These are phyloP conservation scores for Ooceraea biroi DNA, from an alignment of 1,140 invertebrate species.

Conservation along the genomic window DNA sequence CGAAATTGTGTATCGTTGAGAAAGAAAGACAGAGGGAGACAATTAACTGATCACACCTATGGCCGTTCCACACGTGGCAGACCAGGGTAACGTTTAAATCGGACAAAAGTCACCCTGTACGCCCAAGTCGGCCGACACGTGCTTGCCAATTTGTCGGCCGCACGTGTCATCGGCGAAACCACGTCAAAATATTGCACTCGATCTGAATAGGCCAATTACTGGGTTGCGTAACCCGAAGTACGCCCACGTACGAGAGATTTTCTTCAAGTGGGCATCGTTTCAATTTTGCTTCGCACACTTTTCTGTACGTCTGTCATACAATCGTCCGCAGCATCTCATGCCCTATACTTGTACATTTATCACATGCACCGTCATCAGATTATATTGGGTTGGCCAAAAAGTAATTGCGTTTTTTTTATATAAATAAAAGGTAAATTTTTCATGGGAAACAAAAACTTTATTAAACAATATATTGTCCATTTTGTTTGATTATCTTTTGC, in stretches of 20 bases:
- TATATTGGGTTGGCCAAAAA: no score
- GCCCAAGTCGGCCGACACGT: constrained; percentile 75
- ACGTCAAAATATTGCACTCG: constrained; percentile 82
- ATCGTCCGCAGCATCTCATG: no score
- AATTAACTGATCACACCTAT: constrained; percentile 54
- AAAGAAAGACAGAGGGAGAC: not conserved
- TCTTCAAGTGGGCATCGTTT: constrained; percentile 31
- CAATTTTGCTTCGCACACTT: constrained; percentile 5
- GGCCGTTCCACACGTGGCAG: constrained; percentile 16
- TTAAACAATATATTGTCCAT: no score
- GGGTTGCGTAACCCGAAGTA: constrained; percentile 38
- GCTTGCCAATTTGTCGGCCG: constrained; percentile 77
- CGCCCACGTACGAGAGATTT: constrained; percentile 58
- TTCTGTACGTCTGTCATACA: not conserved
- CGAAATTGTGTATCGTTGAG: not conserved
- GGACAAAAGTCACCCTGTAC: constrained; percentile 68
- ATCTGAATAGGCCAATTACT: constrained; percentile 83
- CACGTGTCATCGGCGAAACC: constrained; percentile 84
- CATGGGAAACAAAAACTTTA: no score
- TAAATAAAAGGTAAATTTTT: no score
- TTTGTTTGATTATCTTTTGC: no score
- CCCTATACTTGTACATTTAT: no score
- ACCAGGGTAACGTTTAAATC: constrained; percentile 68
- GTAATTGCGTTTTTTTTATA: no score
- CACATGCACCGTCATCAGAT: no score